These are phyloP conservation scores for Thymelicus lineola DNA, from an alignment of 2,888 invertebrate genomes.

Conservation along the genomic window DNA sequence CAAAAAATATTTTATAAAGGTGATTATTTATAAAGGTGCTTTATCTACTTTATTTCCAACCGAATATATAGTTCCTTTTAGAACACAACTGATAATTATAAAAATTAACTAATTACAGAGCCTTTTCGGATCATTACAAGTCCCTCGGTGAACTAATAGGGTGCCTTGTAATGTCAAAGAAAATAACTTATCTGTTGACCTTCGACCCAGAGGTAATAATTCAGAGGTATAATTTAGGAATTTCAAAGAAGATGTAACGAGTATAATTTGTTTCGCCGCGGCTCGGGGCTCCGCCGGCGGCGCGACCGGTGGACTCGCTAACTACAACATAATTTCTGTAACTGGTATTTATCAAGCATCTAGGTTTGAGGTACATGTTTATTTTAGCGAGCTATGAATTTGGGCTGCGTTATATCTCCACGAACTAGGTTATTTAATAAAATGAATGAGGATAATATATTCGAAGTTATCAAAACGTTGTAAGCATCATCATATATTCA, in stretches of 20 bases:
- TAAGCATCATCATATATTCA: neutral
- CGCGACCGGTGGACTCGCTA: neutral
- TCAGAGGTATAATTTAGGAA: conserved; percentile 21
- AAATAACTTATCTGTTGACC: conserved; percentile 10
- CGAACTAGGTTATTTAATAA: neutral
- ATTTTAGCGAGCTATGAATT: neutral
- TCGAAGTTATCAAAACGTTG: neutral
- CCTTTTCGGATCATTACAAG: neutral
- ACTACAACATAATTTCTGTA: conserved; percentile 13
- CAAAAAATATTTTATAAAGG: too few species aligned
- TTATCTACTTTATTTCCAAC: neutral
- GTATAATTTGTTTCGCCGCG: conserved; percentile 19
- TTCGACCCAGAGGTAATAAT: conserved; percentile 4
- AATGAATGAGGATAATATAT: too few species aligned
- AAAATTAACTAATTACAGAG: neutral
- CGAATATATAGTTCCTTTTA: neutral
- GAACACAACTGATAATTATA: neutral
- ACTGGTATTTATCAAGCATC: conserved; percentile 8
- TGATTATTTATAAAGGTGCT: too few species aligned
- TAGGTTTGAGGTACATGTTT: conserved; percentile 9
- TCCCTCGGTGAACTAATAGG: conserved; percentile 1
- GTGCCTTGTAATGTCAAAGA: neutral
- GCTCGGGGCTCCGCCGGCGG: neutral
- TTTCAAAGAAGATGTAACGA: conserved; percentile 26
- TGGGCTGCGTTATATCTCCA: neutral